Evolutionary conservation across 2,797 vertebrate genomes (phyloP).

Genomic region (Sebastes steindachneri): DNA sequence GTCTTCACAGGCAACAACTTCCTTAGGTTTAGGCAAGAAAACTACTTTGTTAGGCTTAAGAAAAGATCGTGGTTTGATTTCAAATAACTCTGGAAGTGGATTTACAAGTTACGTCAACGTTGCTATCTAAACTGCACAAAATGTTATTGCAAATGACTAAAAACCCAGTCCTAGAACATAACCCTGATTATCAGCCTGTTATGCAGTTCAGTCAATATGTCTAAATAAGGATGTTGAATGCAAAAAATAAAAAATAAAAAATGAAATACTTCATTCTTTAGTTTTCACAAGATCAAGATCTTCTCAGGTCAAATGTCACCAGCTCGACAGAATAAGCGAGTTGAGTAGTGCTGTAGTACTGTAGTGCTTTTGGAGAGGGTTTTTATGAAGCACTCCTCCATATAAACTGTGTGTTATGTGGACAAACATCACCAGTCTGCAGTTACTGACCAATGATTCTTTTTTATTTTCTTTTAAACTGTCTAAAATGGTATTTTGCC

Average conservation of each 20-base stretch:
- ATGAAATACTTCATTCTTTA: background rate
- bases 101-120: too few species aligned
- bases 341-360: background rate
- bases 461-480: background rate
- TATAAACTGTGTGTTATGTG: background rate
- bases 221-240: background rate
- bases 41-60: too few species aligned
- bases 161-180: background rate
- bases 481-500: background rate
- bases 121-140: too few species aligned
- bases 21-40: too few species aligned
- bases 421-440: background rate
- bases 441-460: background rate
- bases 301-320: fast-evolving
- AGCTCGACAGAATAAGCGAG: background rate
- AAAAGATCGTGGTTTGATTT: too few species aligned
- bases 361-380: background rate
- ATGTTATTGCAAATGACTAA: too few species aligned
- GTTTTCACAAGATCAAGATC: background rate
- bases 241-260: background rate
- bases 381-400: background rate
- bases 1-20: too few species aligned
- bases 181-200: background rate
- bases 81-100: too few species aligned
- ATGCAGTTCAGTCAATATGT: background rate